Conservation (phyloP, 2,113 vertebrate species). For the Tamias sibiricus region DNA sequence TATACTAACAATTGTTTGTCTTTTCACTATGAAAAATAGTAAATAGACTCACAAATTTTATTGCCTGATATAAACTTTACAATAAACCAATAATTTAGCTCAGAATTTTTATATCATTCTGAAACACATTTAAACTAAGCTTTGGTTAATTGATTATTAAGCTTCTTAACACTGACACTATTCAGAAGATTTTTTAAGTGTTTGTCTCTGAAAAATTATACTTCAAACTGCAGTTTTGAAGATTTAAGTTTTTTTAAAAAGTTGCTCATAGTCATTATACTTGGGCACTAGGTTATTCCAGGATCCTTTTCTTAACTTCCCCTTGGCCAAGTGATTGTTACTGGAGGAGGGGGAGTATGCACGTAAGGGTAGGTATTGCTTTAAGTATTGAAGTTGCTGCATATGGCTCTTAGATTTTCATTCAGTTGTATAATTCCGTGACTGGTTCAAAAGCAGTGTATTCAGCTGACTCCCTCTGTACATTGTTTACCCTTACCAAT, state of each 20-base stretch:
- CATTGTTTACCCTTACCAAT: neutral
- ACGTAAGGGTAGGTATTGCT: neutral
- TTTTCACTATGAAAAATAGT: conserved; percentile 51
- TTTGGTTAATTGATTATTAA: conserved; percentile 47
- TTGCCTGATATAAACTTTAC: neutral
- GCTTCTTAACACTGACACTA: neutral
- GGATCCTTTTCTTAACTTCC: neutral
- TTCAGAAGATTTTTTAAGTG: neutral
- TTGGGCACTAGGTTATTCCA: neutral
- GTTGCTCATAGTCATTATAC: neutral
- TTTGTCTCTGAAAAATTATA: conserved; percentile 23
- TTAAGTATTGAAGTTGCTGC: neutral
- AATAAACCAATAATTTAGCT: neutral
- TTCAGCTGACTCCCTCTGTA: neutral
- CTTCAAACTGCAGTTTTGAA: neutral
- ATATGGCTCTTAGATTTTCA: neutral
- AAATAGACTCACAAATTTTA: conserved; percentile 41
- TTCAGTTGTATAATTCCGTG: neutral
- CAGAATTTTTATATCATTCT: conserved; percentile 45
- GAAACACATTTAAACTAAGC: conserved; percentile 24
- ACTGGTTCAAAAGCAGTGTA: neutral
- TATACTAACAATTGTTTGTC: conserved; percentile 16
- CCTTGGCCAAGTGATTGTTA: neutral
- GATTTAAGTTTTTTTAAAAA: neutral
- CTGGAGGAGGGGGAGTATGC: neutral